phyloP scores from a whole-genome alignment of 2,888 invertebrate species.

The Hyppa rectilinea region DNA sequence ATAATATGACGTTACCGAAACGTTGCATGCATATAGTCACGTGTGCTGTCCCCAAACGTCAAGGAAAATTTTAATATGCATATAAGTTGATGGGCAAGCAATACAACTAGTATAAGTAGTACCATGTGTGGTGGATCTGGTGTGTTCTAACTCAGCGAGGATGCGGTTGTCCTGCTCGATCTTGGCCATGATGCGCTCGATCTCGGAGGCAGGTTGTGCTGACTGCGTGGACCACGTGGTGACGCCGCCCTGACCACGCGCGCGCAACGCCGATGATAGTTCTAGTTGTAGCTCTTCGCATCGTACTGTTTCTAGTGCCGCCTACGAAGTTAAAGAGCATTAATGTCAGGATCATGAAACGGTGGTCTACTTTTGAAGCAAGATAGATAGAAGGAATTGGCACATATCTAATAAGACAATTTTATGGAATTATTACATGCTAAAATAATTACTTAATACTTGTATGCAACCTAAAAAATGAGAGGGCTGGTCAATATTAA shows the following conservation, averaged over 20 bases:
- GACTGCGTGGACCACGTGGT: slow-evolving; percentile 83
- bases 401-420: not conserved
- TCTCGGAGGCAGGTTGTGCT: slow-evolving; percentile 93
- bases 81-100: not conserved
- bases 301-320: slow-evolving; percentile 92
- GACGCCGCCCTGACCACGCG: slow-evolving; percentile 82
- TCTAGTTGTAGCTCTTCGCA: slow-evolving; percentile 98
- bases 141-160: slow-evolving; percentile 97
- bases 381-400: not conserved
- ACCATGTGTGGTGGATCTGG: slow-evolving; percentile 93
- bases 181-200: slow-evolving; percentile 98
- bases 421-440: too few relatives aligned
- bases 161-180: slow-evolving; percentile 97
- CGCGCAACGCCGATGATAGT: slow-evolving; percentile 93
- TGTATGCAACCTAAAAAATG: too few relatives aligned
- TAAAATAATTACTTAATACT: too few relatives aligned
- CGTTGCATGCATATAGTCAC: not conserved
- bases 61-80: not conserved
- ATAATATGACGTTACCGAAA: not conserved
- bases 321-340: slow-evolving; percentile 77
- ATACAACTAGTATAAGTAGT: slow-evolving; percentile 40
- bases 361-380: not conserved
- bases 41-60: not conserved
- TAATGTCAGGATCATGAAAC: not conserved
- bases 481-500: too few relatives aligned